Evolutionary conservation across 2,797 vertebrate species (phyloP), one percentile per base, ranked within the genome.

Genomic region (Orientallactaga sibirica): DNA sequence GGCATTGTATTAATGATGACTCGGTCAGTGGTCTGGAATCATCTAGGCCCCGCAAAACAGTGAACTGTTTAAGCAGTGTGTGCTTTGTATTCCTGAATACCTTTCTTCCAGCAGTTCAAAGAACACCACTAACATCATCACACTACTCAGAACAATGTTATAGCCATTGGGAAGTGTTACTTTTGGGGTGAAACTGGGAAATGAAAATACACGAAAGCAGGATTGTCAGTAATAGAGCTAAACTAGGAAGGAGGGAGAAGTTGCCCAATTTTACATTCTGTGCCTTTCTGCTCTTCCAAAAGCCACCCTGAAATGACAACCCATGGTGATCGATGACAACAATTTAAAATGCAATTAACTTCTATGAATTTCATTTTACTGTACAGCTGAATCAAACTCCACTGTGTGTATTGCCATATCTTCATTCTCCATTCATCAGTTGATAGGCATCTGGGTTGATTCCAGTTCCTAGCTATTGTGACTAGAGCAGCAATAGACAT

Each of bases 31-130:
- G 12, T 92, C 48, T 29, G 67, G 88, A 95, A 79, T 90, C 78
- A 90, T 66, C 73, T 48, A 84, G 58, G 37, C 33, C 68, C 86
- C 71, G 88, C 74, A 93, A 77, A 86, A 55, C n/a, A 73, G 41
- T 52, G 58, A 9, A 16, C 19, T 84, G 24, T 48, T 88, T 87
- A 91, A 96, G 64, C 58, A 61, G n/a, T 66, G 79, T 83, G n/a
- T 78, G 29, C 76, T 92, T 77, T 20, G 12, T 78, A 62, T 88
- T 95, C 94, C 90, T 94, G 83, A 86, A 33, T 78, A 64, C 29
- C 33, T 92, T 95, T 82, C 80, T 83, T 92, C 55, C 93, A 76
- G 48, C 37, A 78, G 24, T 77, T 82, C 67, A 79, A 79, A 96
- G 78, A 77, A 66, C 76, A 92, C 87, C 80, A 80, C 73, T 79